A percentile compares a stretch with the other conserved stretches of the same genome.
phyloP scores from a whole-genome alignment of 2,113 vertebrate genomes.

The Thymallus thymallus region DNA sequence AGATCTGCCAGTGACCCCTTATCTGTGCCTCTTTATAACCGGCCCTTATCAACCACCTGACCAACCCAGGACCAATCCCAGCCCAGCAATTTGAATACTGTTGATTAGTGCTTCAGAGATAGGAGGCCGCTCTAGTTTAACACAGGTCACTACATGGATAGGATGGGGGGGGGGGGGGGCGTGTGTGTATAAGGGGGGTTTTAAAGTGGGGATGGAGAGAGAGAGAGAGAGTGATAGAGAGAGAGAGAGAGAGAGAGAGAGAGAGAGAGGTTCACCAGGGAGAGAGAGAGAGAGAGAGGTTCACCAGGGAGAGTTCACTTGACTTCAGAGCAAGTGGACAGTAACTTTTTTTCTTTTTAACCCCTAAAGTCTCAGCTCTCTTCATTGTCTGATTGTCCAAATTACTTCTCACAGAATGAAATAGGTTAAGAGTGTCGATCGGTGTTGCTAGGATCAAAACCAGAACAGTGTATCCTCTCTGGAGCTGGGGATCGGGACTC shows the following conservation, averaged over 20 bases:
- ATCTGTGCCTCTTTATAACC: constrained; percentile 99
- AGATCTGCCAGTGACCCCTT: constrained; percentile 69
- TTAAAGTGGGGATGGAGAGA: not conserved
- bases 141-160: constrained; percentile 72
- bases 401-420: not conserved
- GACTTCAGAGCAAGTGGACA: constrained; percentile 71
- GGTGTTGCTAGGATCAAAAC: not conserved
- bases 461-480: not conserved
- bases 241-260: not conserved
- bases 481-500: not conserved
- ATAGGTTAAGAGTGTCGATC: not conserved
- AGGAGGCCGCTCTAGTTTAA: constrained; percentile 71
- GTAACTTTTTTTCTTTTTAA: constrained; percentile 52
- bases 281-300: constrained; percentile 67
- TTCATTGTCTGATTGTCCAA: not conserved
- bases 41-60: constrained; percentile 81
- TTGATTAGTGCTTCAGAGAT: constrained; percentile 79
- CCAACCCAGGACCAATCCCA: constrained; percentile 70
- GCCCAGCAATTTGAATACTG: constrained; percentile 61
- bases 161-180: not conserved
- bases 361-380: not conserved
- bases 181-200: too few relatives aligned
- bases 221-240: too few relatives aligned
- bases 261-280: constrained; percentile 62
- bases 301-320: constrained; percentile 33